Evolutionary conservation across 1,140 invertebrate species (phyloP).

Genomic region (Camponotus floridanus): DNA sequence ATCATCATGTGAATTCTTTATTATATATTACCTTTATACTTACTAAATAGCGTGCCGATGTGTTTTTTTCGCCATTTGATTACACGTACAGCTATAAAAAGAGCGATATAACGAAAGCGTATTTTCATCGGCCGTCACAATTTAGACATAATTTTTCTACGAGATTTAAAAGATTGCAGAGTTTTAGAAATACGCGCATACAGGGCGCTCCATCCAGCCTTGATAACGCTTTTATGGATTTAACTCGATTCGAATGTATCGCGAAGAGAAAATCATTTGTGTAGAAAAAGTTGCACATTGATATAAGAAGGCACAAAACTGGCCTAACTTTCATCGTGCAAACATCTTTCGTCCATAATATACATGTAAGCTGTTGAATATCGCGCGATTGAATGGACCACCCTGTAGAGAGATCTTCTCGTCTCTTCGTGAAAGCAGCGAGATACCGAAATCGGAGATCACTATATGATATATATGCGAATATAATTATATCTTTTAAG

Average conservation of each 20-base stretch:
- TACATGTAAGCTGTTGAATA: neutral
- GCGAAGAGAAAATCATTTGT: neutral
- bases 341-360: conserved; percentile 13
- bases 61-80: conserved; percentile 59
- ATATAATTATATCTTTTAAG: conserved; percentile 67
- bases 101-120: neutral
- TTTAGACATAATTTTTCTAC: conserved; percentile 78
- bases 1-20: conserved; percentile 50
- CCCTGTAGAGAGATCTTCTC: conserved; percentile 44
- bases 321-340: conserved; percentile 32
- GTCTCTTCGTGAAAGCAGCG: conserved; percentile 42
- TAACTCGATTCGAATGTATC: neutral
- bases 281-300: neutral
- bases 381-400: conserved; percentile 33
- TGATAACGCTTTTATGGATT: neutral
- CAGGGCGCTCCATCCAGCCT: conserved; percentile 25
- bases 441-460: conserved; percentile 34
- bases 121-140: conserved; percentile 44
- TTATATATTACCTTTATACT: conserved; percentile 77
- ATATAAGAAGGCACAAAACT: conserved; percentile 21
- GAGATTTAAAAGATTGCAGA: conserved; percentile 70
- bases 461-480: conserved; percentile 67
- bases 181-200: conserved; percentile 42
- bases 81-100: conserved; percentile 34
- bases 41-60: conserved; percentile 69